Base-by-base conservation (phyloP, 1,140 invertebrate genomes). In the Papilio aristodemus region DNA sequence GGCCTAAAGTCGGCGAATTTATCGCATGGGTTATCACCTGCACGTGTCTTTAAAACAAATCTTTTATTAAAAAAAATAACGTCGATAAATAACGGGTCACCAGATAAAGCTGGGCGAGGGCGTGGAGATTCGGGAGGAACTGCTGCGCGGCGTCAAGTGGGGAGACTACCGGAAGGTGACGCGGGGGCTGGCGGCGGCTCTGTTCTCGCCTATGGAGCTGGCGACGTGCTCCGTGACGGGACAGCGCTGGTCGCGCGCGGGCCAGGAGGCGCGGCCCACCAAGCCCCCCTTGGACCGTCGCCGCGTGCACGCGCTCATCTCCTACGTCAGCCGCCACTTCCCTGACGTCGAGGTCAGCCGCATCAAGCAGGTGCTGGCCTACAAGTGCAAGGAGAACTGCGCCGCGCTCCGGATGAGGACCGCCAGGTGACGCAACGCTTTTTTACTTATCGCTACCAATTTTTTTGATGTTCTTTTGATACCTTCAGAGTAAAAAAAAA, bases 341-440 rank as follows among this genome's bases (percentile, higher is more conserved):
- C 95, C 95, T 36, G 93, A 94, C 71, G 93, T 95, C 43, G 94
- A 95, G 87, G 94, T 95, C 75, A 95, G 94, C 85, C 92, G 94
- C 80, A 95, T 95, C 78, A 95, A 95, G 85, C 95, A 95, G 87
- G 94, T 95, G 70, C 90, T 95, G 71, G 95, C 95, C 19, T 95
- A 95, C 88, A 95, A 95, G 83, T 95, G 95, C 90, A 95, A 95
- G 89, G 95, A 95, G 85, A 95, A 95, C 84, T 95, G 94, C 70
- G 95, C 94, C 17, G 94, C 95, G 70, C 93, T 95, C 41, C 93
- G 94, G 83, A 95, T 95, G 94, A 93, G 95, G 80, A 94, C 94
- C 58, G 94, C 94, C 80, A 93, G 94, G 91, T 95, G 93, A 85
- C 46, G 72, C 66, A 25, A 37, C 14, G 39, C 14, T 70, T 54